Evolutionary conservation across 2,797 vertebrate species (phyloP).

Genomic region (Caiman crocodilus): DNA sequence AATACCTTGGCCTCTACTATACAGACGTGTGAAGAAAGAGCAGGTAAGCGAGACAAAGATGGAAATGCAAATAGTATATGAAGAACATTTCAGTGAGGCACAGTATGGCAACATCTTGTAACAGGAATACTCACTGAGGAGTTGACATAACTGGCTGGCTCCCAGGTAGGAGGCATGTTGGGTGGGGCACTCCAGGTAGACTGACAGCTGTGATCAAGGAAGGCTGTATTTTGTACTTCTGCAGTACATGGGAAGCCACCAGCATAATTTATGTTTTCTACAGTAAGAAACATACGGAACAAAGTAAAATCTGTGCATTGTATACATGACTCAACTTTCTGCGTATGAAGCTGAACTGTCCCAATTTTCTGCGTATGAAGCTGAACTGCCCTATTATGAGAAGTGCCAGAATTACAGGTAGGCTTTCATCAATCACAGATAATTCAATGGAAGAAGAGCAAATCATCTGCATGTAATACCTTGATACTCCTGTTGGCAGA

Average conservation of each 20-base stretch:
- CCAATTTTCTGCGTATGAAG: background rate
- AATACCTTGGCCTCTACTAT: background rate
- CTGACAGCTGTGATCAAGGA: conserved; percentile 78
- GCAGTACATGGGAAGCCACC: conserved; percentile 84
- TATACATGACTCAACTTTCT: background rate
- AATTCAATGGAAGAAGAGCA: conserved; percentile 11
- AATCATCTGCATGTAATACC: rapidly evolving
- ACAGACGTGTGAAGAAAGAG: background rate
- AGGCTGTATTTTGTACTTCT: conserved; percentile 83
- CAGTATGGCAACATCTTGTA: rapidly evolving
- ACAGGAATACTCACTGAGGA: conserved; percentile 78
- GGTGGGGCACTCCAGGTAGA: conserved; percentile 79
- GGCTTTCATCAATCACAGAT: background rate
- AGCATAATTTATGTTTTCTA: conserved; percentile 91
- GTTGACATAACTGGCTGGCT: conserved; percentile 86
- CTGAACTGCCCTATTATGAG: rapidly evolving
- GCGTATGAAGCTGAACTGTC: background rate
- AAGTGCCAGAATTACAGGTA: background rate
- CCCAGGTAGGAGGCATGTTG: conserved; percentile 86
- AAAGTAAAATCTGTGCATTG: background rate
- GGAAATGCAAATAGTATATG: background rate
- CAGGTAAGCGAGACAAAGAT: background rate
- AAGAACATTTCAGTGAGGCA: background rate
- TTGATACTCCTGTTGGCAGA: background rate
- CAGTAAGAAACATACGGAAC: conserved; percentile 27